phyloP scores from a whole-genome alignment of 2,113 vertebrate species.

The Cygnus buccinator region DNA sequence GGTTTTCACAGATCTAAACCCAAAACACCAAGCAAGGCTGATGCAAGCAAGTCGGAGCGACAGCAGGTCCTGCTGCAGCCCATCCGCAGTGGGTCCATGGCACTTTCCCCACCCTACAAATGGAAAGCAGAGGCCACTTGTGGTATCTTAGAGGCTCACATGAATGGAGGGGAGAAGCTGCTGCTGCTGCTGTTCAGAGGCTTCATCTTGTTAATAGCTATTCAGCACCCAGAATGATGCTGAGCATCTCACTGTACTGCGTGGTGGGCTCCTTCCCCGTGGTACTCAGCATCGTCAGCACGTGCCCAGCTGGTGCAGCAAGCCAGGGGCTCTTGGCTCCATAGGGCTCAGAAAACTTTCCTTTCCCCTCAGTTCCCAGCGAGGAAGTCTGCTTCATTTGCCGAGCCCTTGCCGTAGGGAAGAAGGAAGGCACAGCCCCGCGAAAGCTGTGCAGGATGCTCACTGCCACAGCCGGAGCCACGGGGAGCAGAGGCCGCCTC shows the following conservation, averaged over 20 bases:
- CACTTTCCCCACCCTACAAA: background rate
- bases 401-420: background rate
- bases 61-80: background rate
- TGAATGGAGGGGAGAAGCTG: background rate
- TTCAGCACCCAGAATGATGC: background rate
- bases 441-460: background rate
- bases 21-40: background rate
- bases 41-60: background rate
- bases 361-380: background rate
- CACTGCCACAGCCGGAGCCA: background rate
- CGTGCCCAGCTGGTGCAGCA: rapidly evolving
- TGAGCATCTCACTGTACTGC: background rate
- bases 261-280: background rate
- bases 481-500: background rate
- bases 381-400: background rate
- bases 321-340: background rate
- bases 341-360: rapidly evolving
- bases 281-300: rapidly evolving
- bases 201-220: background rate
- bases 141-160: background rate
- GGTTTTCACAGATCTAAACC: background rate
- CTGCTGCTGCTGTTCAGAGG: too few species aligned
- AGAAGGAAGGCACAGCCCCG: background rate
- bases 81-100: background rate
- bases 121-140: background rate